Conservation (phyloP, 2,888 invertebrate species). For the Abscondita cerata region DNA sequence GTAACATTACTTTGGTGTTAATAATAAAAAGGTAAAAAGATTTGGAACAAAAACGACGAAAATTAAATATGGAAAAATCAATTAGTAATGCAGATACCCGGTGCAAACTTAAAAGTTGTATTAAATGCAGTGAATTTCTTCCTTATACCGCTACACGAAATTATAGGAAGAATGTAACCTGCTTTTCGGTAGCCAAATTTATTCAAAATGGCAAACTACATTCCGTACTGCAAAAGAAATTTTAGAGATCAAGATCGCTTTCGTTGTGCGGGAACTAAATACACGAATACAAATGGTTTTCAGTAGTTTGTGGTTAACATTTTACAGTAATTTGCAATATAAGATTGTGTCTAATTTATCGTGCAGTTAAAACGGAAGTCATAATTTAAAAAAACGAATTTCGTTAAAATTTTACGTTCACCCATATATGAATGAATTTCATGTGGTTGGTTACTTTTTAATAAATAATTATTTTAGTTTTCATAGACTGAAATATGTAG, state of each 20-base stretch:
- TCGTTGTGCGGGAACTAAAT: conserved; percentile 15
- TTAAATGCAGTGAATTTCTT: conserved; percentile 29
- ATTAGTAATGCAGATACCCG: too few species aligned
- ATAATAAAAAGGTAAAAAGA: too few species aligned
- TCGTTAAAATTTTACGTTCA: background rate
- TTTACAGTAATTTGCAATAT: background rate
- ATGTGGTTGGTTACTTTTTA: too few species aligned
- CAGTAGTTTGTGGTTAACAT: background rate
- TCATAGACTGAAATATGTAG: too few species aligned
- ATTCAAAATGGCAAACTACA: conserved; percentile 26
- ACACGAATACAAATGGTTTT: conserved; percentile 7
- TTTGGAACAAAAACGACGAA: too few species aligned
- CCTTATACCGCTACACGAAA: conserved; percentile 25
- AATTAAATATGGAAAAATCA: too few species aligned
- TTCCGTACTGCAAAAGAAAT: conserved; percentile 20
- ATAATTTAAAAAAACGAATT: background rate
- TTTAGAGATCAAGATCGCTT: conserved; percentile 13
- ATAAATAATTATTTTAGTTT: too few species aligned
- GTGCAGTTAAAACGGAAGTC: conserved; percentile 1
- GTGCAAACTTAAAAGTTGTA: too few species aligned
- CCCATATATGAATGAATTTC: background rate
- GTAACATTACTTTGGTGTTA: too few species aligned
- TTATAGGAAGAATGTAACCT: conserved; percentile 28
- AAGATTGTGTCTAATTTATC: background rate
- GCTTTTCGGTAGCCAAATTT: conserved; percentile 30